A percentile compares a stretch with the other conserved stretches of the same genome.
These are phyloP conservation scores for Stenoptilia bipunctidactyla DNA, from an alignment of 2,888 invertebrate species.

Conservation along the genomic window DNA sequence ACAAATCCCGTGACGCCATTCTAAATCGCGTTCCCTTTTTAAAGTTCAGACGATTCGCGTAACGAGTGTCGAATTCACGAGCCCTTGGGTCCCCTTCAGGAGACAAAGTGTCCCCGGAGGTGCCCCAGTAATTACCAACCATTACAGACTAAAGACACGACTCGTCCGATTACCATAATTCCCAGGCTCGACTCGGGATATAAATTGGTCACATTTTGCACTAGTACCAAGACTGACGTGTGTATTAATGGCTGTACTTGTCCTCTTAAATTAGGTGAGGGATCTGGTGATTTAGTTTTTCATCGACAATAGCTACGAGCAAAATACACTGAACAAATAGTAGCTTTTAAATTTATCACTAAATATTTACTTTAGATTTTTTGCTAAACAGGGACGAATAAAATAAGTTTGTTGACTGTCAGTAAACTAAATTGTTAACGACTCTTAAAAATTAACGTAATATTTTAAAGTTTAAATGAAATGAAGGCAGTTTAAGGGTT, in stretches of 20 bases:
- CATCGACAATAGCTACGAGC: conserved; percentile 35
- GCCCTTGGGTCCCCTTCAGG: conserved; percentile 42
- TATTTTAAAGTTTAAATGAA: no score
- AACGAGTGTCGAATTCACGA: conserved; percentile 67
- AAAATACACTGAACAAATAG: conserved; percentile 22
- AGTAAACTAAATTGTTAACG: no score
- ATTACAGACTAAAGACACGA: conserved; percentile 70
- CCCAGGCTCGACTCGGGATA: conserved; percentile 60
- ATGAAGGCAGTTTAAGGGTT: neutral
- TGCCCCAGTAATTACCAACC: conserved; percentile 66
- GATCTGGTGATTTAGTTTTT: conserved; percentile 66
- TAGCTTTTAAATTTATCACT: conserved; percentile 5
- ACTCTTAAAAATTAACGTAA: no score
- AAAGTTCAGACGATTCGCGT: conserved; percentile 67
- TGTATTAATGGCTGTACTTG: conserved; percentile 69
- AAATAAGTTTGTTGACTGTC: no score
- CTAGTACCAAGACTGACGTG: conserved; percentile 65
- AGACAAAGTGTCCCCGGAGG: conserved; percentile 61
- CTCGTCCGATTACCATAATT: conserved; percentile 70
- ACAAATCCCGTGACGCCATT: conserved; percentile 54
- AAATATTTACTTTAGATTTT: no score
- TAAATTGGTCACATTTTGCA: conserved; percentile 69
- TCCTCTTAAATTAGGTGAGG: conserved; percentile 68
- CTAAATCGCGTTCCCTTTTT: conserved; percentile 65
- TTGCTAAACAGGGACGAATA: no score